Conservation (phyloP, 2,113 vertebrate species). For the Hemicordylus capensis region DNA sequence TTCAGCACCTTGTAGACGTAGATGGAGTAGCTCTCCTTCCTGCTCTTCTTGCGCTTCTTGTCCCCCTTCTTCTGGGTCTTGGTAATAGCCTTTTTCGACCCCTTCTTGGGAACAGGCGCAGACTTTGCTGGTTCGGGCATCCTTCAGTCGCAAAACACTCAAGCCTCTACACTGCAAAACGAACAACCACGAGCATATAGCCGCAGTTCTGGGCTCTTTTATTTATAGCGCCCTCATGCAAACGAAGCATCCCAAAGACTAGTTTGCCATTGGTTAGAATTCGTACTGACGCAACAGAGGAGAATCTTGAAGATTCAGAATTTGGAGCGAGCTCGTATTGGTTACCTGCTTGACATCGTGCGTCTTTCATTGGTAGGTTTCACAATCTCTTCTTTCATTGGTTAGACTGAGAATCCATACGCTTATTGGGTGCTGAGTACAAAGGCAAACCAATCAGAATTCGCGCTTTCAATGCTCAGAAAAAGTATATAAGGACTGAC, state of each 20-base stretch:
- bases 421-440: background rate
- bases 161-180: rapidly evolving
- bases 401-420: background rate
- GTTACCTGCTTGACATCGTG: background rate
- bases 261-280: background rate
- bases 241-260: background rate
- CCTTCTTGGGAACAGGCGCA: background rate
- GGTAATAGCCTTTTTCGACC: constrained; percentile 7
- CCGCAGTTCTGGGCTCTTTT: background rate
- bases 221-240: background rate
- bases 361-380: background rate
- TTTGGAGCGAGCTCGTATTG: background rate
- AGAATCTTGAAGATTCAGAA: too few species aligned
- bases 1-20: constrained; percentile 78
- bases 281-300: background rate
- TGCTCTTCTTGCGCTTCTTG: constrained; percentile 83
- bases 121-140: background rate
- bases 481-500: background rate
- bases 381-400: background rate
- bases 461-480: background rate
- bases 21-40: constrained; percentile 85
- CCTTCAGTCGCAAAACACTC: rapidly evolving
- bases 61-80: constrained; percentile 58
- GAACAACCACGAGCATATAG: rapidly evolving
- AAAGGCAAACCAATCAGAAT: background rate